Evolutionary conservation across 2,113 vertebrate genomes (phyloP), one percentile per base, ranked within the genome.

Genomic region (Casuarius casuarius): DNA sequence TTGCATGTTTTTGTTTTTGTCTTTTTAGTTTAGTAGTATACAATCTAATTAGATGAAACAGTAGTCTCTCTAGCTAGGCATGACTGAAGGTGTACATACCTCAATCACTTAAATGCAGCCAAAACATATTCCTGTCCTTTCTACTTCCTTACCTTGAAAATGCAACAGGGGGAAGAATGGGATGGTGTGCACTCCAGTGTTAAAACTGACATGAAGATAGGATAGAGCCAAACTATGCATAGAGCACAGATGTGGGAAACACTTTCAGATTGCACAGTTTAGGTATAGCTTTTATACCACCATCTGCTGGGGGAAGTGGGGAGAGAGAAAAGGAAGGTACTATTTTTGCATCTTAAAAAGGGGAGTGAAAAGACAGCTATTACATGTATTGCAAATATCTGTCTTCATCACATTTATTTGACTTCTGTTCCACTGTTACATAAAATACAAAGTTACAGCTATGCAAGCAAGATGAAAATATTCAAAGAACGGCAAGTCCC

Each of bases 91-190:
- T 31, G 20, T 72, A 23, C 20, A 28, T 31, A 18, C 16, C 12
- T 28, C 61, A 33, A 52, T 33, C 1, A 31, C 35, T 49, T 38
- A 56, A 35, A 59, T 65, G 58, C 51, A 80, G 26, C 18, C 25
- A 72, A 63, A 87, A 89, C 9, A 29, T 7, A 58, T 14, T 28
- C 33, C 51, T 49, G 33, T 58, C 20, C 35, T 46, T 48, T 70
- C 54, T 63, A 52, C 49, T 29, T 48, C 18, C 25, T 13, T 52
- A 16, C 40, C 59, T 48, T 52, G 46, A 72, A 90, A 87, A 77
- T 7, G 49, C 33, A 18, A 12, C 0, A 0, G 25, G 12, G 11
- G 9, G 38, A 77, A 66, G 25, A 80, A 80, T 0, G 23, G 29
- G 26, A 40, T 0, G 81, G 9, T 59, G 28, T 31, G 6, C 14